Conservation (phyloP, 2,888 invertebrate species). For the Harpalus rubripes region DNA sequence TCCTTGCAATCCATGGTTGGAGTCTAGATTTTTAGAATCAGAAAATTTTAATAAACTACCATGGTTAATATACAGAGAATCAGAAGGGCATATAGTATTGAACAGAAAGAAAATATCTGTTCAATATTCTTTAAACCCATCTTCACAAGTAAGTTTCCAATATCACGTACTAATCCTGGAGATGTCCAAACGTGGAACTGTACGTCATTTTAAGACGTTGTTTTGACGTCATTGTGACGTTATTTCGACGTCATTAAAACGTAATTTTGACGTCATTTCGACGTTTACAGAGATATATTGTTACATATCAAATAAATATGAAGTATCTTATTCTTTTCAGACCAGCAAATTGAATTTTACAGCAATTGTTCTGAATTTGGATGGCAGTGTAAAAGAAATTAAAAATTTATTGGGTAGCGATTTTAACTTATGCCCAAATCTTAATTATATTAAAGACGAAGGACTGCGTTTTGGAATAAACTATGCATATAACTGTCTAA, state of each 20-base stretch:
- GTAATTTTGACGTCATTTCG: too few relatives aligned
- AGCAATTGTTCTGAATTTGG: constrained; percentile 75
- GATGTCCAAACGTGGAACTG: too few relatives aligned
- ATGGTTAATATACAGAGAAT: constrained; percentile 78
- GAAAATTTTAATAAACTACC: constrained; percentile 68
- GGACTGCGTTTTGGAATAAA: constrained; percentile 77
- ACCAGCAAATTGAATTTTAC: constrained; percentile 76
- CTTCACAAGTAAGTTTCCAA: constrained; percentile 75
- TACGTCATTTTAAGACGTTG: too few relatives aligned
- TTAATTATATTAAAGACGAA: constrained; percentile 70
- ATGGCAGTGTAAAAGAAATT: constrained; percentile 76
- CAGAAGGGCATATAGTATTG: constrained; percentile 77
- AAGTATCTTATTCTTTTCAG: constrained; percentile 71
- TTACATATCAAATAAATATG: too few relatives aligned
- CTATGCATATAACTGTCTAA: constrained; percentile 69
- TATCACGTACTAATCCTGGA: too few relatives aligned
- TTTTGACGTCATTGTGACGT: too few relatives aligned
- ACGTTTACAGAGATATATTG: too few relatives aligned
- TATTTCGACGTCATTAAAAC: too few relatives aligned
- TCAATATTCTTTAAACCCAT: constrained; percentile 76
- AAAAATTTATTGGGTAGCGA: constrained; percentile 72
- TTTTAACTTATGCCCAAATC: constrained; percentile 72
- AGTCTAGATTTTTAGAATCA: constrained; percentile 69
- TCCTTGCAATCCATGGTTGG: constrained; percentile 76
- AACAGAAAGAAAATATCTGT: constrained; percentile 76